A percentile compares a stretch with the other conserved stretches of the same genome.
These are phyloP conservation scores for Papilio aristodemus DNA, from an alignment of 1,140 invertebrate species.

Conservation along the genomic window DNA sequence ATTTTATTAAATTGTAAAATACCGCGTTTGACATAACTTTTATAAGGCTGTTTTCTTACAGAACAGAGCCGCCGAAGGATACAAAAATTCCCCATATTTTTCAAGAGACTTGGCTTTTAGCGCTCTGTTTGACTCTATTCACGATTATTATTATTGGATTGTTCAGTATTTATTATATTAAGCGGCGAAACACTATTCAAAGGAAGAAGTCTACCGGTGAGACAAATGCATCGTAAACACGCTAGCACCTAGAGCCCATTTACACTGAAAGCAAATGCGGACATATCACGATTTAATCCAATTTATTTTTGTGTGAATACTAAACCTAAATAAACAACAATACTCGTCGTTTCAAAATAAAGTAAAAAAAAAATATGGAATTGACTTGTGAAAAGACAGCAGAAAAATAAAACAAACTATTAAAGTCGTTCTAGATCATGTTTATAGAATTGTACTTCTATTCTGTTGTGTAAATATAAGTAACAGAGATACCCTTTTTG, in stretches of 20 bases:
- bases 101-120: slow-evolving; percentile 72
- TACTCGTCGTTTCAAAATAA: no score
- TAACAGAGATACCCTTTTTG: no score
- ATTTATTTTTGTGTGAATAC: no score
- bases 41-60: slow-evolving; percentile 41
- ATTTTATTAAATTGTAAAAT: no score
- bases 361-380: no score
- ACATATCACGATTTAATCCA: neutral
- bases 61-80: slow-evolving; percentile 71
- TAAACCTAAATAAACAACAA: no score
- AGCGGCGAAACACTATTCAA: slow-evolving; percentile 64
- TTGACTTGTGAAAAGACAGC: no score
- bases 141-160: slow-evolving; percentile 66
- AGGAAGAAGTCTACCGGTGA: slow-evolving; percentile 70
- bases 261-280: neutral
- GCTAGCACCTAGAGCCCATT: neutral
- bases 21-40: neutral
- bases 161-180: slow-evolving; percentile 70
- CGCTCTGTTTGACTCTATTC: slow-evolving; percentile 65
- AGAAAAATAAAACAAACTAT: no score
- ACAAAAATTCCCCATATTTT: slow-evolving; percentile 64
- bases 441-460: no score
- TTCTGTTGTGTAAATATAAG: no score
- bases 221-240: slow-evolving; percentile 25
- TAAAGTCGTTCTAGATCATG: no score